Base-by-base conservation (phyloP, 2,113 vertebrate species). In the Oreochromis tanganicae region DNA sequence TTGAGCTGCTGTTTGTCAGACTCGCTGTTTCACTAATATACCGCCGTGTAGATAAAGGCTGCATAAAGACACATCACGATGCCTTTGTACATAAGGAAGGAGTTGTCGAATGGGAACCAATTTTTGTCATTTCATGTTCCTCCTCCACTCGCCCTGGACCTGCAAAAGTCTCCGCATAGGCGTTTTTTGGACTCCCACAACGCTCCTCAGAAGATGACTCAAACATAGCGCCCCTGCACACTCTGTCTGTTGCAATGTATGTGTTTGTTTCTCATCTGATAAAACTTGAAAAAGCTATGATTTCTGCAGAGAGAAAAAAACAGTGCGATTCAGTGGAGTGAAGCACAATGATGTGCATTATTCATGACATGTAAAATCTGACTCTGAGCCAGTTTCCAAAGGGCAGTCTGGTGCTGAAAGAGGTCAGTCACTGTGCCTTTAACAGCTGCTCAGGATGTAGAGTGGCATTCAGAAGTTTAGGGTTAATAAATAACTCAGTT, bases 401-500 rank as follows among this genome's bases (percentile, higher is more conserved):
- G 90, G 84, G 43, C 83, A 81, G 16, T 55, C 7, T 81, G 61
- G 34, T 16, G 11, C 36, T 79, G 32, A 85, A 80, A 57, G 87
- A 85, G 90, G 85, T 85, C 84, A 56, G 84, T 91, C 81, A 43
- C 56, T 1, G 48, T 82, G 48, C 38, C 36, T 85, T 85, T 89
- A 90, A 83, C 92, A 92, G 85, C 93, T 92, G 86, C 84, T 92
- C 83, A 46, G 85, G 57, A 89, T 92, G 86, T 73, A 71, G 80
- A 82, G 56, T 19, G 24, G 73, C 38, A 89, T 73, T 84, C 81
- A 79, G 75, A 92, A 24, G 66, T 86, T 80, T 48, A 52, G 52
- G 57, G 88, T 94, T 94, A 93, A 94, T 93, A 88, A 90, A 87
- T 90, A 92, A 92, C 91, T 88, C 27, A 5, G 2, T 61, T 93